Base-by-base conservation (phyloP, 2,888 invertebrate species). In the Lepidocyrtoides sp. region DNA sequence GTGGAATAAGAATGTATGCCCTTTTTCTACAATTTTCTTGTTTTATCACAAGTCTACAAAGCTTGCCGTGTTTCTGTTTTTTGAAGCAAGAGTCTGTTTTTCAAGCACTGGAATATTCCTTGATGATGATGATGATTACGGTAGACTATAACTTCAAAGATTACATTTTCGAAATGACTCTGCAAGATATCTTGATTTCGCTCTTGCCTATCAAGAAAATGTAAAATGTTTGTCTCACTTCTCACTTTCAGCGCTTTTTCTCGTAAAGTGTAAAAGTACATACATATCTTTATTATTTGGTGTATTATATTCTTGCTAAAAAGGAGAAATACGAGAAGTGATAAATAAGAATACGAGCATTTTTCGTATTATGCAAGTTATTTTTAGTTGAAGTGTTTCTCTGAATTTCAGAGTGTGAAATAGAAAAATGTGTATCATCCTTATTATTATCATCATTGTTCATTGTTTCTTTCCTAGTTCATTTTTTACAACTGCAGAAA, bases 151-250 rank as follows among this genome's bases (percentile, higher is more conserved):
- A 82, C 69, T 75, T 89, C 83, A 72, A 82, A 89, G 83, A 89
- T 89, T 83, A 89, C 88, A 82, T 88, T 88, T 69, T 57, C n/a
- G 82, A 51, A 82, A 88, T 88, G 88, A 54, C 63, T 87, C 41
- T 87, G 29, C 41, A 41, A 57, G 77, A 87, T 48, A 60, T 77
- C 77, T 86, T 57, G 86, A 77, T 86, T 72, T 57, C 7, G 17
- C 36, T 20, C 75, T 69, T 63, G 41, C 57, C 77, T 51, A 54
- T 69, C 83, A 83, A 69, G 83, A 57, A 17, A 63, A 54, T 29
- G 69, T 66, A 83, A 44, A 5, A 29, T 66, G n/a, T 63, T 32
- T n/a, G 44, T 5, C 20, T 51, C 17, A 12, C 29, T 44, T 48
- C 29, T 20, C 23, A 48, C 48, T 14, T n/a, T n/a, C n/a, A n/a